Base-by-base conservation (phyloP, 2,888 invertebrate genomes). In the Argynnis bischoffii region DNA sequence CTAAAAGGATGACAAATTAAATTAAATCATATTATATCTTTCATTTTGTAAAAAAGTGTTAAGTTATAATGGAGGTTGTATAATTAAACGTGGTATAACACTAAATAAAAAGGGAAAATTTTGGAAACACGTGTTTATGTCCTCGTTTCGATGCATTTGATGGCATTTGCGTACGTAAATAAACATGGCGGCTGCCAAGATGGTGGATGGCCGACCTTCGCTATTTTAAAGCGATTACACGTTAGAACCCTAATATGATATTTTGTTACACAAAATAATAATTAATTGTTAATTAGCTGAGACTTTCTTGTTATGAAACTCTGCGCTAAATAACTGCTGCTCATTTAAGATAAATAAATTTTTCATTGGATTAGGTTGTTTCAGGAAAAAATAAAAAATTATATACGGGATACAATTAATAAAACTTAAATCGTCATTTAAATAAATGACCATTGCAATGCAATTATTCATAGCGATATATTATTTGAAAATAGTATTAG, bases 111-210 rank as follows among this genome's bases (percentile, higher is more conserved):
- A 63, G 46, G n/a, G 41, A 56, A 66, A 63, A 61, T 56, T 66
- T 64, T 74, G 55, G 63, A 60, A 74, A 69, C 75, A 72, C 72
- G 69, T 75, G 75, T 73, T 57, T 71, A 66, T 61, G 69, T 69
- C 70, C 66, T 67, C 72, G 50, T 69, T 69, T 69, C 69, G 79
- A 80, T 90, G 89, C 89, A 89, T 84, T 88, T 87, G 84, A 84
- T 86, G 86, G 89, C 89, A 89, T 88, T 86, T 85, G 80, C 80
- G 82, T 84, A 85, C 92, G 89, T 90, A 92, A 92, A 92, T 92
- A 92, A 91, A 92, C 89, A 90, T 80, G 82, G 80, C 79, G 69
- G 81, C 76, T 90, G 92, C 92, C 92, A 92, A 92, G 84, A 90
- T 86, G 88, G 84, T 82, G 84, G 85, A 89, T 84, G 87, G 83